Base-by-base conservation (phyloP, 2,888 invertebrate species). In the Salticus scenicus region DNA sequence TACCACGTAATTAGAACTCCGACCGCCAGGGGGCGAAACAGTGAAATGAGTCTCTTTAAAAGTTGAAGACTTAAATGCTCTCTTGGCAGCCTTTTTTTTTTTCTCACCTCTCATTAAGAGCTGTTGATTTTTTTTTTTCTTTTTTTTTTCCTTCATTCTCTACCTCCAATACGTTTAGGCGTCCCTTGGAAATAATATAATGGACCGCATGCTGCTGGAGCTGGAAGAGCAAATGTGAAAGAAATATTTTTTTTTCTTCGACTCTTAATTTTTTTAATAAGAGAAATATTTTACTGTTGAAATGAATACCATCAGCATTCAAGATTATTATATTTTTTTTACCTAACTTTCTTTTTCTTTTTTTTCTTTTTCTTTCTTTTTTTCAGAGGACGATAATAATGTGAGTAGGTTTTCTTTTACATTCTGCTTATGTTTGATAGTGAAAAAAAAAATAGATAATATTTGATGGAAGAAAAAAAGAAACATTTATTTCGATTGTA, bases 1-100 rank as follows among this genome's bases (percentile, higher is more conserved):
- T 84, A 84, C 77, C 71, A 67, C 83, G 77, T 84, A 84, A 84
- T 84, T 84, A 84, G 83, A 84, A 77, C 77, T 84, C 71, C 73
- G 83, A 77, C 83, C 83, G 83, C 83, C 77, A 84, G 83, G 77
- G 83, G 83, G 83, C 83, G 83, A 66, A 66, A 30, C 78, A 37
- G 37, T 71, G 31, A 77, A 78, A 84, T 57, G 83, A 84, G 47
- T 41, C 83, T 84, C 83, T 84, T 84, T 77, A 84, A 84, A 73
- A 84, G 77, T 73, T 73, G 83, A 77, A 57, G 83, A 72, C 67
- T 84, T 84, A 84, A 84, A 84, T 84, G 83, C 77, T 84, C 42
- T 57, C 64, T 28, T 75, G 64, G 73, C 37, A 69, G 57, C 24
- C 66, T 66, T 51, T 72, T 82, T 75, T 83, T 82, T 83, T 37